Evolutionary conservation across 2,888 invertebrate genomes (phyloP), one percentile per base, ranked within the genome.

Genomic region (Eristalis intricaria): DNA sequence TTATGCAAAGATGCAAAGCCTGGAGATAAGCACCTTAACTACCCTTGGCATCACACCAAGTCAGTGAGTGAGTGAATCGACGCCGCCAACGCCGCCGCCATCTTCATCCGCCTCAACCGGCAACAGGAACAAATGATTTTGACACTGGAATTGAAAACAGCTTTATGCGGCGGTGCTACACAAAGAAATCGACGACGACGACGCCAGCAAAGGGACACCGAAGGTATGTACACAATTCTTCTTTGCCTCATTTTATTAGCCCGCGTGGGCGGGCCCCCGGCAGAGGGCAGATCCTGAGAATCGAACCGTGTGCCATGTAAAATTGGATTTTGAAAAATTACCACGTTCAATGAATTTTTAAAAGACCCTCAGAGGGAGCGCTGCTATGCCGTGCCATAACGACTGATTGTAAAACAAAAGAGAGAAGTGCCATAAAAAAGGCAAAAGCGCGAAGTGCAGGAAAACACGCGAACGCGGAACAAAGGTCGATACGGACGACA

Each of bases 61-160:
- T n/a, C 60, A 66, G 23, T 23, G 23, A 35, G 35, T 2, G 32
- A 8, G 32, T 32, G 8, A 2, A 10, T 5, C 15, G 26, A n/a
- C 22, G 23, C 26, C 22, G 13, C 2, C n/a, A 13, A n/a, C 23
- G 11, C 2, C n/a, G n/a, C 23, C 23, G 11, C 22, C 35, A n/a
- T 60, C 32, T 26, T 60, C 81, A 35, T 23, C 23, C 75, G 32
- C 40, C 65, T 38, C 56, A 74, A 63, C 80, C 58, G 65, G 79
- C 79, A 79, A 81, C 68, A 83, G 78, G 82, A 75, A 86, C 86
- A 92, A 92, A 91, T 91, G 90, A 91, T 92, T 92, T 91, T 92
- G 91, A 92, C 92, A 92, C 91, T 91, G 91, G 50, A 92, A 92
- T 92, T 90, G 91, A 91, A 91, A 91, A 91, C 91, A 91, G 91